Base-by-base conservation (phyloP, 2,888 invertebrate species). In the Cryptosula pallasiana region DNA sequence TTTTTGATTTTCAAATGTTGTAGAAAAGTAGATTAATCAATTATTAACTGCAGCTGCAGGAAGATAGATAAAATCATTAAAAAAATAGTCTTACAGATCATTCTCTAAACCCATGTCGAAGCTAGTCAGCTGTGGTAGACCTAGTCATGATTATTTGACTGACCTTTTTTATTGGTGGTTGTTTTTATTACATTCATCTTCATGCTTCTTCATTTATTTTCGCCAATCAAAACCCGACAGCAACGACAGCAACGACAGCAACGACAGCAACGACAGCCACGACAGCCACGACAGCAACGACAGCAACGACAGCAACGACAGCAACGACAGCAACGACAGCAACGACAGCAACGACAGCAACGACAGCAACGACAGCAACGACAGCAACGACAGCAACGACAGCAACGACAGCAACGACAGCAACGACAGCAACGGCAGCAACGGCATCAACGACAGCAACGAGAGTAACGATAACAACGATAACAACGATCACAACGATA, bases 211-310 rank as follows among this genome's bases (percentile, higher is more conserved):
- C 29, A 32, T 70, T 27, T 23, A 71, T 27, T 23, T 70, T 27
- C 16, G 69, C 69, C 13, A 27, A 23, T 23, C 5, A 16, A 27
- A 27, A 16, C 23, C 69, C 69, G 29, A 69, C 27, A 69, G 69
- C 69, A 27, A 70, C 29, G 71, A 71, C 29, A 69, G 25, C 16
- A 69, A 71, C 29, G 71, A 71, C 69, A 20, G 25, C 69, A 20
- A 72, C 34, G 72, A 72, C 34, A 34, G 32, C 29, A 34, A 72
- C 23, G 71, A n/a, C n/a, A n/a, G n/a, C n/a, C n/a, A n/a, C n/a
- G n/a, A n/a, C n/a, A n/a, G n/a, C n/a, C n/a, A n/a, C 29, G 72
- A 72, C 29, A 34, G 72, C 34, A 71, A 72, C 29, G 71, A 72
- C 20, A 34, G 72, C 29, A 34, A 72, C 29, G 71, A 72, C 29